A percentile compares a stretch with the other conserved stretches of the same genome.
These are phyloP conservation scores for Gambelia wislizenii DNA, from an alignment of 2,797 vertebrate species.

Conservation along the genomic window DNA sequence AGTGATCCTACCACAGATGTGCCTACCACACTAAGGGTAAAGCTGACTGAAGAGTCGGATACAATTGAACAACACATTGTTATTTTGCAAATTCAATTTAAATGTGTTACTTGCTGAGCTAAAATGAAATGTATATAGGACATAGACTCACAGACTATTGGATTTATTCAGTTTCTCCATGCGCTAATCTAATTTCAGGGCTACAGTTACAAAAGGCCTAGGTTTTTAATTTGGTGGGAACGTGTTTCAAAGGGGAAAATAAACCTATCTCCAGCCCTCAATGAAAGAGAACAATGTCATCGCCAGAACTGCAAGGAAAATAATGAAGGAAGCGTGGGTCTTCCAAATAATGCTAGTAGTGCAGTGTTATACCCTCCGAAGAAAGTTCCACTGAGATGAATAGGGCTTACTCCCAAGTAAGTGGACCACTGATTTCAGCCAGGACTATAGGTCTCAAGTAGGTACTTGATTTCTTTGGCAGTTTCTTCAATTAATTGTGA, in stretches of 20 bases:
- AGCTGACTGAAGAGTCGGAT: neutral
- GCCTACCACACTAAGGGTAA: neutral
- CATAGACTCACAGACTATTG: neutral
- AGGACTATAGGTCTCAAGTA: neutral
- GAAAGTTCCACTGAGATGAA: too few species aligned
- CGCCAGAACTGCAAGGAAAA: neutral
- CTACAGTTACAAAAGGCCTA: neutral
- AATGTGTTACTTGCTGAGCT: neutral
- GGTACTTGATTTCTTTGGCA: neutral
- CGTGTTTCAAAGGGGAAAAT: neutral
- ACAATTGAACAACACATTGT: neutral
- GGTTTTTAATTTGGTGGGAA: conserved; percentile 3
- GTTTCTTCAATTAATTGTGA: neutral
- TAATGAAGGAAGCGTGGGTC: neutral
- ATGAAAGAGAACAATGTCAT: neutral
- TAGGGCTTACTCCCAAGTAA: neutral
- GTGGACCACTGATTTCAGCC: neutral
- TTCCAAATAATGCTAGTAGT: neutral
- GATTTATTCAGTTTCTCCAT: neutral
- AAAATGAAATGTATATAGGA: neutral
- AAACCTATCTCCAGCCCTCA: neutral
- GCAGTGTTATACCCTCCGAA: neutral
- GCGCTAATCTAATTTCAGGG: neutral
- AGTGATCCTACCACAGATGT: neutral
- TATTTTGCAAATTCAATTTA: neutral